Percentiles rank a stretch among this genome's conserved stretches.
phyloP scores from a whole-genome alignment of 2,113 vertebrate species.

The Larimichthys polyactis region DNA sequence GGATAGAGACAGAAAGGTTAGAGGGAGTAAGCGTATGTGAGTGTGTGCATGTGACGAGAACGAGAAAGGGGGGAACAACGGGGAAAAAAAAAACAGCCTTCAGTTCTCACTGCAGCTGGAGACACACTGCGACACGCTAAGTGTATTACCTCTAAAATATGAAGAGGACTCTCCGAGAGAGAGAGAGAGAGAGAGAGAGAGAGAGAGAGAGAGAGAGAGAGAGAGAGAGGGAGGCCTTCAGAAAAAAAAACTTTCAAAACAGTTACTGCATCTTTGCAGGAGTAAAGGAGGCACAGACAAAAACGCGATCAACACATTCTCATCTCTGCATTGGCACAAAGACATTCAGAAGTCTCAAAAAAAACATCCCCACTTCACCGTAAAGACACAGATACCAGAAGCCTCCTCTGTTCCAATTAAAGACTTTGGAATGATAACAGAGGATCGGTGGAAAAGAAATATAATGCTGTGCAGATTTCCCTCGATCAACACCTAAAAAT shows the following conservation, averaged over 20 bases:
- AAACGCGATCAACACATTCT: conserved; percentile 45
- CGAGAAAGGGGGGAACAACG: conserved; percentile 46
- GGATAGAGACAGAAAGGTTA: conserved; percentile 24
- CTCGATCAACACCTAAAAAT: conserved; percentile 71
- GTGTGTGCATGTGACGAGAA: conserved; percentile 2
- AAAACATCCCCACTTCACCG: conserved; percentile 42
- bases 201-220: conserved; percentile 3
- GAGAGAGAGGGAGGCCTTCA: conserved; percentile 1
- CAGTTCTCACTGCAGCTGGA: conserved; percentile 69
- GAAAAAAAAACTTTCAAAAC: conserved; percentile 50
- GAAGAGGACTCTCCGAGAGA: conserved; percentile 48
- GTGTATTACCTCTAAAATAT: conserved; percentile 74
- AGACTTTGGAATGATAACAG: conserved; percentile 66
- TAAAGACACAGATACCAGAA: conserved; percentile 56
- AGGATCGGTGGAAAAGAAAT: conserved; percentile 50
- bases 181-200: conserved; percentile 1
- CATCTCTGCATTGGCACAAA: conserved; percentile 63
- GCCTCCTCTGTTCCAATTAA: conserved; percentile 67
- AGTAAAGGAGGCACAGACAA: conserved; percentile 44
- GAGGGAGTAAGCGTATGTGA: neutral
- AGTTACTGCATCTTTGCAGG: conserved; percentile 63
- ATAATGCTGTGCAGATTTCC: conserved; percentile 54
- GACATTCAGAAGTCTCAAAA: conserved; percentile 16
- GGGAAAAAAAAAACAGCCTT: conserved; percentile 52
- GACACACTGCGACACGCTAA: conserved; percentile 64